Evolutionary conservation across 2,797 vertebrate genomes (phyloP).

Genomic region (Microtus californicus): DNA sequence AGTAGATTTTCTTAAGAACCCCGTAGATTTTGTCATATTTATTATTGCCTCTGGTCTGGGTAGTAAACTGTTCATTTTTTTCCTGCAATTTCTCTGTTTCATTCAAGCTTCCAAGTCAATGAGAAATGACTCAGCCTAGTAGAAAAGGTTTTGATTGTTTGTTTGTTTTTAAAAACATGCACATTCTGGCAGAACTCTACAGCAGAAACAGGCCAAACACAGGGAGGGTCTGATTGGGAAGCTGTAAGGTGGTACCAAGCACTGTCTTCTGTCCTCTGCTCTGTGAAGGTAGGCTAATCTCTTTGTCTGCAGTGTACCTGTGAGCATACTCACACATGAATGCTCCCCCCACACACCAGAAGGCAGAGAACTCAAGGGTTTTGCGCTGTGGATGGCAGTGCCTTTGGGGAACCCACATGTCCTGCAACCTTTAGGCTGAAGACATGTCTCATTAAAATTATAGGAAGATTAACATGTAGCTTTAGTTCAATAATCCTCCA

Average conservation of each 20-base stretch:
- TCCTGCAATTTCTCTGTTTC: neutral
- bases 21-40: neutral
- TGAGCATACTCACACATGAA: neutral
- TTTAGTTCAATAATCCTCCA: neutral
- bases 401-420: neutral
- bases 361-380: neutral
- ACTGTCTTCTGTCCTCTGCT: neutral
- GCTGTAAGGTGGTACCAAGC: rapidly evolving
- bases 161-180: neutral
- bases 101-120: neutral
- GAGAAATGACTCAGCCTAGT: neutral
- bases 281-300: neutral
- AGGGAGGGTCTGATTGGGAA: too few relatives aligned
- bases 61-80: neutral
- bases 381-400: rapidly evolving
- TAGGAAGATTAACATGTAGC: neutral
- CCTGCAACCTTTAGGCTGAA: neutral
- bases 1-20: neutral
- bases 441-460: neutral
- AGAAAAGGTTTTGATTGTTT: neutral
- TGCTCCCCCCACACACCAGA: too few relatives aligned
- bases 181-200: neutral
- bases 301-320: neutral
- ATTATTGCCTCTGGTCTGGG: neutral
- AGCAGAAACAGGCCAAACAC: neutral